A percentile compares a stretch with the other conserved stretches of the same genome.
phyloP scores from a whole-genome alignment of 2,797 vertebrate genomes.

The Cyclopterus lumpus region DNA sequence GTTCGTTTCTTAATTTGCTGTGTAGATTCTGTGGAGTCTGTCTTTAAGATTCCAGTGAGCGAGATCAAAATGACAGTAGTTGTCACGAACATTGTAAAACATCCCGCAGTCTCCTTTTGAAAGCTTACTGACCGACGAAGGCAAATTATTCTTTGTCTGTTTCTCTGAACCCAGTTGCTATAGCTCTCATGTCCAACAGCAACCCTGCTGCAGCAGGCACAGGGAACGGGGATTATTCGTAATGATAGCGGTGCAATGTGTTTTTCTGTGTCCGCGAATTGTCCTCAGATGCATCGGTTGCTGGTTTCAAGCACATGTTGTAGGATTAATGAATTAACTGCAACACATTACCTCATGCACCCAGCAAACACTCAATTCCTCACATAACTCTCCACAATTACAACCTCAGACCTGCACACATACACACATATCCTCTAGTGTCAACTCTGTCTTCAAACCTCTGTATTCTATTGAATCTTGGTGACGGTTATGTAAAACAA shows the following conservation, averaged over 20 bases:
- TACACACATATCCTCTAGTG: conserved; percentile 25
- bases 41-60: conserved; percentile 13
- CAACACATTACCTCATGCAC: conserved; percentile 61
- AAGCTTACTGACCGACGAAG: conserved; percentile 4
- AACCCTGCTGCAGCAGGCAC: conserved; percentile 18
- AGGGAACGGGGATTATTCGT: conserved; percentile 35
- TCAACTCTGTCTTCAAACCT: conserved; percentile 12
- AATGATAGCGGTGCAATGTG: conserved; percentile 21
- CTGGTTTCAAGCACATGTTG: conserved; percentile 61
- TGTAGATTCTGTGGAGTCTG: conserved; percentile 13
- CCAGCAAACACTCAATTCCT: conserved; percentile 14
- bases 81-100: conserved; percentile 19
- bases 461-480: conserved; percentile 14
- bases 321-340: conserved; percentile 59
- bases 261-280: neutral
- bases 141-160: conserved; percentile 16
- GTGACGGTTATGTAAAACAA: conserved; percentile 36
- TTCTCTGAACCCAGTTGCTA: conserved; percentile 27
- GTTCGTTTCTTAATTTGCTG: conserved; percentile 1
- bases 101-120: neutral
- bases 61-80: conserved; percentile 25
- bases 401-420: conserved; percentile 40
- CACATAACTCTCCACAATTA: conserved; percentile 31
- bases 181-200: conserved; percentile 22
- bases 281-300: conserved; percentile 53